Conservation (phyloP, 2,113 vertebrate genomes). For the Microtus oregoni region DNA sequence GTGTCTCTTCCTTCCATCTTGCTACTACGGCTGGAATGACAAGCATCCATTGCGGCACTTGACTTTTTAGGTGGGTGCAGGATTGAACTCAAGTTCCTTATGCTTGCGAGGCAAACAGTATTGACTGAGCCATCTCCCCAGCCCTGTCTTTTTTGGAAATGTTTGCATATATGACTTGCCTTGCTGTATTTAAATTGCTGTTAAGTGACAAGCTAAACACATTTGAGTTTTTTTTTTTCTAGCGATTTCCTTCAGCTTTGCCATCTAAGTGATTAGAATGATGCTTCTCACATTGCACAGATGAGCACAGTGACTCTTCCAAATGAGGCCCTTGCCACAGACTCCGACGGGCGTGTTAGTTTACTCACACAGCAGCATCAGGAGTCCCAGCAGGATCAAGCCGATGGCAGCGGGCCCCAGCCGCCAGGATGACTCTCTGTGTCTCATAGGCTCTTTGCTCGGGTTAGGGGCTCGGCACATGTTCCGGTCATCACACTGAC, state of each 20-base stretch:
- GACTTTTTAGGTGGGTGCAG: not conserved
- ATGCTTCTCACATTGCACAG: not conserved
- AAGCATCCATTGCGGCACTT: not conserved
- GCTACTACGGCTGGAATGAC: not conserved
- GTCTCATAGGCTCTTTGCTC: fast-evolving
- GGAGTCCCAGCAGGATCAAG: conserved; percentile 84
- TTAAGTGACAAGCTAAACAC: not conserved
- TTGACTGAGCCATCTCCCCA: not conserved
- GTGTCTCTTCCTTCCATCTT: not conserved
- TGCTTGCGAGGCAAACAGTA: not conserved
- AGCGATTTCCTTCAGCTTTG: not conserved
- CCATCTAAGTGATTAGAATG: not conserved
- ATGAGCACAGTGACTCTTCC: not conserved
- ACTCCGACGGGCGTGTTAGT: fast-evolving
- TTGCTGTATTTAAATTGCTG: not conserved
- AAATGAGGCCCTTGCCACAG: fast-evolving
- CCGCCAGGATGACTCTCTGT: fast-evolving
- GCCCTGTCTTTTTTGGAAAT: not conserved
- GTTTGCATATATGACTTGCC: not conserved
- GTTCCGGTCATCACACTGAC: conserved; percentile 72
- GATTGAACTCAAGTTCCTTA: not conserved
- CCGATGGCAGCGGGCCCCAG: conserved; percentile 85
- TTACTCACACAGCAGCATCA: conserved; percentile 87
- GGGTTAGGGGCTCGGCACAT: fast-evolving
- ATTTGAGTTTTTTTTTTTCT: not conserved